Evolutionary conservation across 2,888 invertebrate species (phyloP).

Genomic region (Mythimna vitellina): DNA sequence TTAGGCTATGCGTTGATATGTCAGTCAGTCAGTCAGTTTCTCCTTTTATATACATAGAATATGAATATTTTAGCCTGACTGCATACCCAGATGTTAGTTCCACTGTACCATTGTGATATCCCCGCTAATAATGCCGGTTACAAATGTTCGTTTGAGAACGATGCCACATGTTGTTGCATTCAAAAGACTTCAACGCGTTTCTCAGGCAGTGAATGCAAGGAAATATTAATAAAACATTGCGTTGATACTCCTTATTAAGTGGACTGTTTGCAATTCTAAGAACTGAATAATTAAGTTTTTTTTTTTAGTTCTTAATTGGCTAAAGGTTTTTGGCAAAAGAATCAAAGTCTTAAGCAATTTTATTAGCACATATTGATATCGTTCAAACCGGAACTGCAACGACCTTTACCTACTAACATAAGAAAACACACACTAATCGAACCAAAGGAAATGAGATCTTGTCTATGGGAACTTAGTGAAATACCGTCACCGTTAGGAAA

Average conservation of each 20-base stretch:
- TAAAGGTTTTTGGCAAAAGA: background rate
- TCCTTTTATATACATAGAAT: too few species aligned
- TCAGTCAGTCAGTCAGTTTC: too few species aligned
- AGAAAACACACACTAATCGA: conserved; percentile 33
- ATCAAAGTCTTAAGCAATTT: background rate
- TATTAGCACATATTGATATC: too few species aligned
- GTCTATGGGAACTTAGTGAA: conserved; percentile 49
- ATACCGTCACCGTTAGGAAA: conserved; percentile 57
- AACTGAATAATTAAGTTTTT: conserved; percentile 19
- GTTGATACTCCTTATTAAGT: conserved; percentile 24
- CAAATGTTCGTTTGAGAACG: conserved; percentile 53
- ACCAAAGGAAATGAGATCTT: conserved; percentile 37
- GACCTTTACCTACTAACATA: background rate
- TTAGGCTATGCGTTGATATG: too few species aligned
- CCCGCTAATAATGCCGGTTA: conserved; percentile 44
- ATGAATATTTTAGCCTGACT: background rate
- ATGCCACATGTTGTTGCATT: conserved; percentile 55
- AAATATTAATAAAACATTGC: conserved; percentile 45
- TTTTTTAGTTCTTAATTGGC: background rate
- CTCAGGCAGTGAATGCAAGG: conserved; percentile 56
- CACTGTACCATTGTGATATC: conserved; percentile 50
- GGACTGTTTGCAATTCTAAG: conserved; percentile 15
- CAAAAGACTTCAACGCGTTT: conserved; percentile 73
- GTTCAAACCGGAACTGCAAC: background rate
- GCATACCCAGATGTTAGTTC: background rate